These are phyloP conservation scores for Sebastiscus tertius DNA, from an alignment of 2,797 vertebrate species.

Conservation along the genomic window DNA sequence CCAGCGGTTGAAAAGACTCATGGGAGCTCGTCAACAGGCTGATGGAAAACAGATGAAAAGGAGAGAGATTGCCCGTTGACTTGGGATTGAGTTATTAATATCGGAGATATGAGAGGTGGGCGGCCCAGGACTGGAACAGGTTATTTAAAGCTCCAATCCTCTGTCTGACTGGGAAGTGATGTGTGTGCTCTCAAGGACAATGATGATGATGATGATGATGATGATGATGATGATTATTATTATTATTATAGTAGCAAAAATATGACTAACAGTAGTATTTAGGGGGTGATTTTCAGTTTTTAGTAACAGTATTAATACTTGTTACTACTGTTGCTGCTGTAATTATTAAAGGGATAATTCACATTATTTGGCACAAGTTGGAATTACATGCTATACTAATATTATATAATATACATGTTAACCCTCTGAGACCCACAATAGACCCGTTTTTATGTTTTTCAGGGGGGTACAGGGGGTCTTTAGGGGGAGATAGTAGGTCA, in stretches of 20 bases:
- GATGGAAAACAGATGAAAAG: slow-evolving; percentile 30
- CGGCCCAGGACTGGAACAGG: neutral
- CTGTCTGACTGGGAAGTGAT: neutral
- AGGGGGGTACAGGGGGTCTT: too few relatives aligned
- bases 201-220: neutral
- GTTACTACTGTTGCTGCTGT: neutral
- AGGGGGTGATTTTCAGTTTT: neutral
- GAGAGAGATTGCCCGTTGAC: neutral
- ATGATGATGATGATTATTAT: neutral
- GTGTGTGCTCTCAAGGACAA: neutral
- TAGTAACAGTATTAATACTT: neutral
- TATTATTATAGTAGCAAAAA: neutral
- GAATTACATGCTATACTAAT: neutral
- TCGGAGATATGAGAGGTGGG: slow-evolving; percentile 4
- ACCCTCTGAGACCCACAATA: too few relatives aligned
- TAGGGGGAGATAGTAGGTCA: too few relatives aligned
- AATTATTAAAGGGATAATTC: neutral
- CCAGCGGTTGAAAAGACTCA: neutral
- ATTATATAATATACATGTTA: too few relatives aligned
- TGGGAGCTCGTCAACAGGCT: slow-evolving; percentile 8
- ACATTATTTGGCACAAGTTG: neutral
- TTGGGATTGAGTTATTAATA: slow-evolving; percentile 23
- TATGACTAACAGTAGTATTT: neutral
- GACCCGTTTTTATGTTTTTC: too few relatives aligned
- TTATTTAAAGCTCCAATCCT: neutral